Percentiles rank a stretch among this genome's conserved stretches.
Conservation (phyloP, 2,113 vertebrate species). For the Sprattus sprattus region DNA sequence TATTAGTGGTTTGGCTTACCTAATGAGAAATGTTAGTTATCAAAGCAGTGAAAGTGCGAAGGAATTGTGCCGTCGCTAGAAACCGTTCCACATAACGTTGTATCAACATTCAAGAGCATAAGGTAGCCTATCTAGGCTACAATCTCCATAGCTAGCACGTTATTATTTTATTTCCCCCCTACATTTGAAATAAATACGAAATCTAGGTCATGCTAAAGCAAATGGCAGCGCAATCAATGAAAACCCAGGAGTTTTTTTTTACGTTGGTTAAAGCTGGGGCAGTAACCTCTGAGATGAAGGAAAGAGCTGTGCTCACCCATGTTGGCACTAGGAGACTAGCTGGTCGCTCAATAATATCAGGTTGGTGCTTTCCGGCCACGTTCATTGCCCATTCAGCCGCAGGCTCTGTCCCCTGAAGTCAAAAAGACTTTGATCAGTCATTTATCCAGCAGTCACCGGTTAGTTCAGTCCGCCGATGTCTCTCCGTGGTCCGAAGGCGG, state of each 20-base stretch:
- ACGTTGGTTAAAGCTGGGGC: neutral
- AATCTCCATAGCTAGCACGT: neutral
- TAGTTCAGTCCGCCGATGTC: conserved; percentile 14
- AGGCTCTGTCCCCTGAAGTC: conserved; percentile 67
- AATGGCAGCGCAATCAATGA: neutral
- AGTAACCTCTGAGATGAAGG: neutral
- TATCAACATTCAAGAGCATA: neutral
- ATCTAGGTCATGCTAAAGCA: neutral
- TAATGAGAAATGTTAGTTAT: too few relatives aligned
- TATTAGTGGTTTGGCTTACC: too few relatives aligned
- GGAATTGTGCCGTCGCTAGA: too few relatives aligned
- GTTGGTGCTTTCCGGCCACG: conserved; percentile 75
- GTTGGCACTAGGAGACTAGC: conserved; percentile 79
- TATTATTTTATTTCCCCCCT: neutral
- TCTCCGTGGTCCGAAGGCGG: neutral
- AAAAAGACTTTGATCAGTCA: conserved; percentile 68
- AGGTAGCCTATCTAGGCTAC: neutral
- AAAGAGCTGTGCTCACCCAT: conserved; percentile 76
- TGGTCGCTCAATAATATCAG: conserved; percentile 78
- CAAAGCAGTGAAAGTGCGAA: too few relatives aligned
- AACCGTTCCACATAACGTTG: too few relatives aligned
- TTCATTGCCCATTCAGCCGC: conserved; percentile 83
- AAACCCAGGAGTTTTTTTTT: neutral
- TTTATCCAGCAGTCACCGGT: conserved; percentile 56
- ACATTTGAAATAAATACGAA: neutral